Percentiles rank a stretch among this genome's conserved stretches.
Conservation (phyloP, 2,797 vertebrate genomes). For the Pantherophis alleghaniensis region DNA sequence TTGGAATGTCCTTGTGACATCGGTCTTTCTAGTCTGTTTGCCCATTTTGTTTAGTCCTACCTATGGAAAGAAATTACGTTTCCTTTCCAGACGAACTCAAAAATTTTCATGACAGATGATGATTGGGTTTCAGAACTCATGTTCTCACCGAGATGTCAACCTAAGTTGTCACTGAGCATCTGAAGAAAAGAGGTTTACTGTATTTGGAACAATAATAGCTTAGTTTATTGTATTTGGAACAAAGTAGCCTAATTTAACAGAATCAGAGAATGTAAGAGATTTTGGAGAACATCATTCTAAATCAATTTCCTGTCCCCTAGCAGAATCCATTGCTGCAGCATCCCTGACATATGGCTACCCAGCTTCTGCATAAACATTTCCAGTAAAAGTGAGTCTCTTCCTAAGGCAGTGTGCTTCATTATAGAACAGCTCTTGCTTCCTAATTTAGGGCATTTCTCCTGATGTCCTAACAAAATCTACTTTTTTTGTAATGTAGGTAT, state of each 20-base stretch:
- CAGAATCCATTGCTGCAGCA: not conserved
- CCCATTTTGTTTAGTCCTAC: not conserved
- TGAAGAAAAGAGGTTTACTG: not conserved
- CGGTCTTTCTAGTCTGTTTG: not conserved
- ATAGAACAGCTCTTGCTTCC: not conserved
- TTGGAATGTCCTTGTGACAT: not conserved
- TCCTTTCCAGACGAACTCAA: not conserved
- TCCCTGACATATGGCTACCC: not conserved
- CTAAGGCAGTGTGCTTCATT: not conserved
- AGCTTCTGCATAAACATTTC: not conserved
- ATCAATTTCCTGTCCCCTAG: not conserved
- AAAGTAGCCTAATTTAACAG: not conserved
- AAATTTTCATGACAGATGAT: not conserved
- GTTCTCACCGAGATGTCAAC: not conserved
- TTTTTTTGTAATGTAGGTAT: not conserved
- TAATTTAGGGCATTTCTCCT: not conserved
- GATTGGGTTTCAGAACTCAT: not conserved
- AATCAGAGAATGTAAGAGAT: not conserved
- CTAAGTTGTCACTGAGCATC: not conserved
- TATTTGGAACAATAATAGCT: not conserved
- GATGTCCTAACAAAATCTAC: not conserved
- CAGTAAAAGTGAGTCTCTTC: not conserved
- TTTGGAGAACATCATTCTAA: not conserved
- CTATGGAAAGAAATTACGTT: not conserved
- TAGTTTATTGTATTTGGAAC: not conserved